Base-by-base conservation (phyloP, 1,140 invertebrate species). In the Paraescarpia echinospica region DNA sequence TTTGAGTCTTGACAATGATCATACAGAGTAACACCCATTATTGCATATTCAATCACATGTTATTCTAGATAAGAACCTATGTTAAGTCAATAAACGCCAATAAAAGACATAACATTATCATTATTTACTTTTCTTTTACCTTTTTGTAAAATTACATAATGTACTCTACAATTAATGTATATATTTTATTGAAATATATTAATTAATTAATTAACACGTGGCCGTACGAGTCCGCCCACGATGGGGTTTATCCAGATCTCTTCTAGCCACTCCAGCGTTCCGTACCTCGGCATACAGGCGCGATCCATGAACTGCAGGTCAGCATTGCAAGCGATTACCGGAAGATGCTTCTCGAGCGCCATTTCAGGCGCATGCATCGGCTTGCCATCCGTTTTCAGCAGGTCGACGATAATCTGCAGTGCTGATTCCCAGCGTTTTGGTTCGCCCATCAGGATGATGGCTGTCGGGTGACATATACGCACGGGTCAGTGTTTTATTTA, bases 261-360 rank as follows among this genome's bases (percentile, higher is more conserved):
- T 1, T 27, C 9, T 77, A 77, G 59, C 59, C 59, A 77, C 27
- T 77, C 59, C 4, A 77, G 59, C 59, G 48, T 18, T 27, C 18
- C 59, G 6, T 91, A 97, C 95, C 97, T 96, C 6, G 97, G 97
- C 94, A 97, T 97, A 34, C 96, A 96, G 35, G 97, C 97, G 94
- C 97, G 97, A 31, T 97, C 97, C 94, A 97, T 97, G 97, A 97
- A 97, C 48, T 97, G 96, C 12, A 97, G 95, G 95, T 97, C 97
- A 97, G 97, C 97, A 94, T 97, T 97, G 94, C 97, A 97, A 2
- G 97, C 97, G 89, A 97, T 94, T 14, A 97, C 94, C 35, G 97
- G 97, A 93, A 97, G 96, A 95, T 97, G 97, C 5, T 91, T 91
- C 35, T 90, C 90, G 33, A 90, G 91, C 22, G 88, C 41, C 41